These are phyloP conservation scores for Poeciliopsis gracilis DNA, from an alignment of 2,797 vertebrate species.

Conservation along the genomic window DNA sequence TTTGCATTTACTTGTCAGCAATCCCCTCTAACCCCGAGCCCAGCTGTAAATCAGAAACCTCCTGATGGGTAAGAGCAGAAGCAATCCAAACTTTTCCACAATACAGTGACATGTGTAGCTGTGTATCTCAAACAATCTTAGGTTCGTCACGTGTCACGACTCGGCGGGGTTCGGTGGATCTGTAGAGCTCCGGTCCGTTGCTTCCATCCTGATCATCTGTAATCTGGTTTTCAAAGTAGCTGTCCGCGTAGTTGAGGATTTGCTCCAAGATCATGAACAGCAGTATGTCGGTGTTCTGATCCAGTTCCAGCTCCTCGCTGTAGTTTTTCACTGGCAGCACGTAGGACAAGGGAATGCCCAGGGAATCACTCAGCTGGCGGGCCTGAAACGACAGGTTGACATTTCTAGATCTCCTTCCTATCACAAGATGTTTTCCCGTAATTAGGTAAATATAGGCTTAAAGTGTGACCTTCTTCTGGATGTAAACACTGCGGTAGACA, in stretches of 20 bases:
- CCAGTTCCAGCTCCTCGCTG: slow-evolving; percentile 75
- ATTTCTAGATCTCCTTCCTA: neutral
- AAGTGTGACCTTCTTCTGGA: slow-evolving; percentile 67
- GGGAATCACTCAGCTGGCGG: slow-evolving; percentile 66
- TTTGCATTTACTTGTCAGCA: neutral
- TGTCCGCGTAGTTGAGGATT: slow-evolving; percentile 75
- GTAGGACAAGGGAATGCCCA: slow-evolving; percentile 78
- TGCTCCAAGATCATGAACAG: slow-evolving; percentile 71
- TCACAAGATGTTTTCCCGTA: neutral
- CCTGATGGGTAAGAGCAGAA: neutral
- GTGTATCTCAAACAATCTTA: slow-evolving; percentile 6
- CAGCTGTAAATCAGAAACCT: neutral
- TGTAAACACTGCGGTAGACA: slow-evolving; percentile 67
- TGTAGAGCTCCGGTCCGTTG: slow-evolving; percentile 29
- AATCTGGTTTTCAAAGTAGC: slow-evolving; percentile 73
- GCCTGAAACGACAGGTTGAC: slow-evolving; percentile 61
- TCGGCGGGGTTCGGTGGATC: neutral
- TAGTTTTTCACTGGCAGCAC: slow-evolving; percentile 84
- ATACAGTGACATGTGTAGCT: neutral
- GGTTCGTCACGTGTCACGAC: rapidly evolving
- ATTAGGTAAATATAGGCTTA: neutral
- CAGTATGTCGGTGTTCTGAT: slow-evolving; percentile 71
- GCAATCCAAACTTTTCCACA: too few relatives aligned
- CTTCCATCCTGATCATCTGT: neutral
- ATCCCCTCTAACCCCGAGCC: neutral